Evolutionary conservation across 1,140 invertebrate species (phyloP), one percentile per base, ranked within the genome.

Genomic region (Sinonovacula constricta): DNA sequence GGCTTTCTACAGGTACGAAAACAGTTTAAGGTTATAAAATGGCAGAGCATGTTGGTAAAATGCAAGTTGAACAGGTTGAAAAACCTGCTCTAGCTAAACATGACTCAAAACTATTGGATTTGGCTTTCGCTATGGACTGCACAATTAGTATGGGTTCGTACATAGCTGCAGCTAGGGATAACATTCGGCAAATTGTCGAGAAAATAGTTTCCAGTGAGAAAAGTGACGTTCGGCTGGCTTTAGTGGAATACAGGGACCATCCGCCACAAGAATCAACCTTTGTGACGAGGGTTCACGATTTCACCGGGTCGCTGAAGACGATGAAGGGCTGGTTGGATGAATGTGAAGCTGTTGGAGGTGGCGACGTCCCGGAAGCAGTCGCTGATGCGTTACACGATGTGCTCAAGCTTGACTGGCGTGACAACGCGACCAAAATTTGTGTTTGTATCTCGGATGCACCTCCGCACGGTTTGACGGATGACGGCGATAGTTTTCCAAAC

Each of bases 71-170:
- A 22, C 51, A 65, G 5, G 51, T 79, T 26, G 30, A 62, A 3
- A 71, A 67, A 53, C 85, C 85, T 15, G 34, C 49, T 3, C 28
- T 85, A 26, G 81, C 80, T 30, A 77, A 77, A 53, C 83, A 85
- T 71, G 83, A 86, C 36, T 71, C 77, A 34, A 67, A 71, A 4
- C 33, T 81, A 12, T 75, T 89, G 54, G 88, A 89, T 66, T 74
- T 89, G 30, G 88, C 86, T 3, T 89, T 89, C 74, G 85, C 83
- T 36, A 87, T 89, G 87, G 87, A 89, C 76, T 87, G 85, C 75
- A 88, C 87, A 0, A 81, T 82, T 3, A 88, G 86, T 60, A 89
- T 89, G 88, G 81, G 82, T 1, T 79, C 79, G 10, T 89, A 88
- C 68, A 89, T 89, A 24, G 18, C 76, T 10, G 78, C 83, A 26